Percentiles rank a stretch among this genome's conserved stretches.
Evolutionary conservation across 2,797 vertebrate species (phyloP).

Genomic region (Gymnothorax javanicus): DNA sequence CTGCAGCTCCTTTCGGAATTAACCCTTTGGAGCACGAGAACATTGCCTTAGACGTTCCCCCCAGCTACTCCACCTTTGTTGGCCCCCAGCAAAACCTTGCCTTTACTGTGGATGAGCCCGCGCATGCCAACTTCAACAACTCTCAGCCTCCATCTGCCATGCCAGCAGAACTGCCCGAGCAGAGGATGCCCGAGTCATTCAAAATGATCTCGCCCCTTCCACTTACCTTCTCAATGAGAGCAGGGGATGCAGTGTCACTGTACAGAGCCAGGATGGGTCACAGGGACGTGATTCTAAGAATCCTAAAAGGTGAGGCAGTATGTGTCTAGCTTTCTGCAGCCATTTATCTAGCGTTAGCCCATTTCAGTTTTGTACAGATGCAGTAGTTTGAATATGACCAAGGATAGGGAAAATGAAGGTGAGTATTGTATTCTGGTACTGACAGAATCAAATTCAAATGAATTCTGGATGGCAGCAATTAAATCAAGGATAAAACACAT

Average conservation of each 20-base stretch:
- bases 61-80: slow-evolving; percentile 70
- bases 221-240: slow-evolving; percentile 63
- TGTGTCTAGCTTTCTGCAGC: neutral
- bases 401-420: neutral
- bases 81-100: slow-evolving; percentile 42
- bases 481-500: neutral
- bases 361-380: neutral
- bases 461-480: neutral
- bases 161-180: slow-evolving; percentile 63
- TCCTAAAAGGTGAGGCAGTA: slow-evolving; percentile 68
- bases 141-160: neutral
- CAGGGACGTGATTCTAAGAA: slow-evolving; percentile 75
- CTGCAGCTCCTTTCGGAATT: slow-evolving; percentile 70
- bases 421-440: neutral
- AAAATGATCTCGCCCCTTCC: slow-evolving; percentile 69
- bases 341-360: neutral
- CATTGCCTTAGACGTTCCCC: slow-evolving; percentile 68
- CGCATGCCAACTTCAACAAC: neutral
- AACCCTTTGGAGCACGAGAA: slow-evolving; percentile 75
- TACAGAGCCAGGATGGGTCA: slow-evolving; percentile 77
- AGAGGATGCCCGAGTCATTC: slow-evolving; percentile 76
- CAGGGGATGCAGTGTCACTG: slow-evolving; percentile 64
- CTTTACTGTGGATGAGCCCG: slow-evolving; percentile 17
- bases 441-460: neutral
- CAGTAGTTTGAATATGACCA: neutral